Evolutionary conservation across 2,113 vertebrate genomes (phyloP), one percentile per base, ranked within the genome.

Genomic region (Cinclus mexicanus): DNA sequence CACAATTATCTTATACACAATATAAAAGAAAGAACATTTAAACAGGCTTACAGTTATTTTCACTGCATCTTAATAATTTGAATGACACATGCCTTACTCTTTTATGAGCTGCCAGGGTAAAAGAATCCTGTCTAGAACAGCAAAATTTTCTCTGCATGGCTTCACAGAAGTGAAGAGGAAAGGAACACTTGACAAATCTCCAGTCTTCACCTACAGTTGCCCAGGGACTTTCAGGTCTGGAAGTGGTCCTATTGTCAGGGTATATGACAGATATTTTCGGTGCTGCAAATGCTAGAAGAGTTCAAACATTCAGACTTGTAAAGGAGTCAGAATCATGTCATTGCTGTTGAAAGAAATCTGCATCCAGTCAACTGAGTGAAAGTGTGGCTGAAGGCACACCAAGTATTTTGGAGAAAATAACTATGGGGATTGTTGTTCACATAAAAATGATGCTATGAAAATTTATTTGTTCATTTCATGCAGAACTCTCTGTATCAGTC

Each of bases 41-140:
- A 93, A 93, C 59, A 95, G 42, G 39, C 55, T 86, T 79, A 83
- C 56, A 88, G 63, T 86, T 94, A 94, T 91, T 95, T 94, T 92
- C 61, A 87, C 63, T 87, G 59, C 52, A 59, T 83, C 77, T 87
- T 93, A 89, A 84, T 89, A 93, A 90, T 69, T 90, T 77, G 79
- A 75, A 77, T 91, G 92, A 90, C 90, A 95, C 55, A 89, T 46
- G 61, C 79, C 52, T 86, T 67, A 70, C 17, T 67, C 81, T 93
- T 95, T 92, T 49, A 95, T 88, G 83, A 95, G 70, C 22, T 93
- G 91, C 87, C 93, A 95, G 33, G 29, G 26, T 53, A 50, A 91
- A 96, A 84, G 95, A 74, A 42, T 52, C 39, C 41, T 0, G 0
- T 77, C 71, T 67, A 65, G 39, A n/a, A 55, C 68, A 88, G 75